Percentiles rank a stretch among this genome's conserved stretches.
Conservation (phyloP, 2,113 vertebrate genomes). For the Hemichromis elongatus region DNA sequence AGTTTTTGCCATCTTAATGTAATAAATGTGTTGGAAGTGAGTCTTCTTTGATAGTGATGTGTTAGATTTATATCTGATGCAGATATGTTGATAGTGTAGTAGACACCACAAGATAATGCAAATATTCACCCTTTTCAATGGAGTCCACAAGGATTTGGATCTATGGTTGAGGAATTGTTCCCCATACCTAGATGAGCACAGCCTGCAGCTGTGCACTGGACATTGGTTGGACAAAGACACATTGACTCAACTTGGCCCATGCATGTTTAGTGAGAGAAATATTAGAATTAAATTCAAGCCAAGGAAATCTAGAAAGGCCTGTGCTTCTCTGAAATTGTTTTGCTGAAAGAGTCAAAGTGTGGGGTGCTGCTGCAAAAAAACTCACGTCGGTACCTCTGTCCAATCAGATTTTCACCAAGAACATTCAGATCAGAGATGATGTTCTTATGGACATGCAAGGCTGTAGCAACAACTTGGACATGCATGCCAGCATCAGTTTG, state of each 20-base stretch:
- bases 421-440: not conserved
- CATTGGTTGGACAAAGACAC: not conserved
- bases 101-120: not conserved
- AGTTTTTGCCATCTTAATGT: not conserved
- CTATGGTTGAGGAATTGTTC: not conserved
- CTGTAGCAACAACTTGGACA: too few species aligned
- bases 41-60: not conserved
- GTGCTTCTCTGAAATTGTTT: not conserved
- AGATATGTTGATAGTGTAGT: not conserved
- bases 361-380: not conserved
- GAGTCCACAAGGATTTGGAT: not conserved
- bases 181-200: not conserved
- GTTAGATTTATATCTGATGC: not conserved
- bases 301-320: not conserved
- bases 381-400: not conserved
- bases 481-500: too few species aligned
- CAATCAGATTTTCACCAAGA: not conserved
- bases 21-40: not conserved
- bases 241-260: not conserved
- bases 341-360: not conserved
- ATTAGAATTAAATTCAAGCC: not conserved
- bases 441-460: not conserved
- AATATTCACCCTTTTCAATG: not conserved
- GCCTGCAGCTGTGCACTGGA: not conserved
- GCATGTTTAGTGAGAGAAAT: not conserved